Evolutionary conservation across 1,140 invertebrate species (phyloP), one percentile per base, ranked within the genome.

Genomic region (Bradysia coprophila): DNA sequence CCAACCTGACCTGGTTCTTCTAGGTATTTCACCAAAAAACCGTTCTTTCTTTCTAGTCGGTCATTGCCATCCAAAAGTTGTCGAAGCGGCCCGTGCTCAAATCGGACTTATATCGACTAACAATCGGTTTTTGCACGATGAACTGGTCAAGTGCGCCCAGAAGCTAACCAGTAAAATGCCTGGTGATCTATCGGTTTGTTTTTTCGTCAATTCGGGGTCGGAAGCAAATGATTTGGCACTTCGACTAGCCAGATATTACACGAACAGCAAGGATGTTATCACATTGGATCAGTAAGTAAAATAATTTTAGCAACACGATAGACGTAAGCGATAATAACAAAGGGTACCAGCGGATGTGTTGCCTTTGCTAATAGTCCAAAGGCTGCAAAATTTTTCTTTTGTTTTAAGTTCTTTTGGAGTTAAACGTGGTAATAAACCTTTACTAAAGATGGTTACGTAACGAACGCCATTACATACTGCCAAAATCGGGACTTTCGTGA

Each of bases 181-280:
- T 2, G 45, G 45, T 5, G 71, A 78, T 40, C 60, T 89, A n/a
- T 87, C 82, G 13, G 89, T 97, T 6, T 94, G 92, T 54, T 97
- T 87, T 65, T 87, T 98, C 50, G 91, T 96, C 15, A 99, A 98
- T 63, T 98, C 95, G 2, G 95, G 93, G n/a, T 97, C 92, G 21
- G 94, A 98, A 68, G 93, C 95, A 2, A 99, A 98, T 66, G 95
- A 99, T 65, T 66, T 99, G 47, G 95, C 95, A 1, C 59, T 98
- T 5, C 72, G 93, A 37, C 65, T 99, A 34, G 89, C 93, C 1
- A 70, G 81, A 43, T 75, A 87, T 36, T 81, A 94, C 55, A 97
- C 92, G 2, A 78, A 81, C 46, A 74, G 81, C 38, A 75, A 79
- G 49, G 92, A 98, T 56, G 72, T 95, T 28, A 86, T 98, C 49